phyloP scores from a whole-genome alignment of 2,113 vertebrate genomes.

The Neoarius graeffei region DNA sequence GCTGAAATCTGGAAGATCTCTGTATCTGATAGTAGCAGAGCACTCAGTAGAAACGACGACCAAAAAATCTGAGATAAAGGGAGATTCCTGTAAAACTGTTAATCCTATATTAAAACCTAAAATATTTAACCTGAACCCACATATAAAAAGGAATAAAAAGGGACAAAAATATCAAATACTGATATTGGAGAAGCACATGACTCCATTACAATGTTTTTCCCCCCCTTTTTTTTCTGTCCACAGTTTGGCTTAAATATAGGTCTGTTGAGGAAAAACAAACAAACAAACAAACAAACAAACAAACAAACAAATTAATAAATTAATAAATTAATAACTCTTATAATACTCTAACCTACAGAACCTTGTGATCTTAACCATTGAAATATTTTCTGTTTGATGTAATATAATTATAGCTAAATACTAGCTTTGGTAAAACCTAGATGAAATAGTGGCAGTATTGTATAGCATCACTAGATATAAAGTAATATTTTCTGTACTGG shows the following conservation, averaged over 20 bases:
- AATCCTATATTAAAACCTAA: neutral
- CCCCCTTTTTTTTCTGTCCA: neutral
- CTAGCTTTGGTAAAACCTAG: neutral
- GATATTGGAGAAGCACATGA: neutral
- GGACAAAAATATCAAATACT: neutral
- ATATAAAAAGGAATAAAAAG: neutral
- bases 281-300: no score
- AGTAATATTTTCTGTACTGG: neutral
- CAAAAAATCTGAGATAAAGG: neutral
- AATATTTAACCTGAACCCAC: neutral
- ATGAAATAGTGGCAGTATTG: neutral
- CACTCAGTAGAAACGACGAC: constrained; percentile 13
- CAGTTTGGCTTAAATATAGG: neutral
- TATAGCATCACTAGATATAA: neutral
- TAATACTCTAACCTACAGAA: neutral
- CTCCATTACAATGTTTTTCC: neutral
- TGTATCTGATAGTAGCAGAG: constrained; percentile 44
- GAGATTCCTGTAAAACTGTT: neutral
- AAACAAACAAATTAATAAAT: no score
- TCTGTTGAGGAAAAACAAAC: neutral
- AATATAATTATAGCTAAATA: neutral
- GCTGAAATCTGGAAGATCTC: constrained; percentile 6
- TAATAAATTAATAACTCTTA: no score
- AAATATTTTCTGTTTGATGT: neutral
- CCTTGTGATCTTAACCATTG: neutral